These are phyloP conservation scores for Virgularia gustaviana DNA, from an alignment of 92 coral and sea anemone species.

Conservation along the genomic window DNA sequence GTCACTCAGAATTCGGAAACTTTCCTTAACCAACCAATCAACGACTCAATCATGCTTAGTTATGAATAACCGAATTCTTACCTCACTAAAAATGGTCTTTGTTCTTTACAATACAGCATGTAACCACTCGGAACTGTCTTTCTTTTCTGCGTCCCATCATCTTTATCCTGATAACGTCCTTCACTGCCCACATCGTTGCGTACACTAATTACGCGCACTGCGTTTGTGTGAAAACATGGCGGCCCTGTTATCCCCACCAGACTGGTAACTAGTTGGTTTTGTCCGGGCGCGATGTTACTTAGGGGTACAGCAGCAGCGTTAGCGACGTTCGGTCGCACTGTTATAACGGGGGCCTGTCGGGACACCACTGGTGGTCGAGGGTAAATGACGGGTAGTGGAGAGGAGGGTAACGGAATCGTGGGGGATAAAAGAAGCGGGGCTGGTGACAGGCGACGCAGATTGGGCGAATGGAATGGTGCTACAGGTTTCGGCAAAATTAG, in stretches of 20 bases:
- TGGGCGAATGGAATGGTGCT: too few relatives aligned
- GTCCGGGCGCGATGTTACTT: too few relatives aligned
- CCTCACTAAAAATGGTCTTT: not conserved
- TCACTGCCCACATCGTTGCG: not conserved
- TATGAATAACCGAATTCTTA: not conserved
- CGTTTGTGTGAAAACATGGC: not conserved
- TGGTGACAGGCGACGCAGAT: not conserved
- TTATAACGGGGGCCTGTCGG: not conserved
- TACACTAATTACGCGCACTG: not conserved
- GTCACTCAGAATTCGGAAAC: not conserved
- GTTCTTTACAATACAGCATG: constrained; percentile 17
- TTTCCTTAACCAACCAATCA: not conserved
- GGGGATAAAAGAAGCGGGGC: not conserved
- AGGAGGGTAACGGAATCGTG: not conserved
- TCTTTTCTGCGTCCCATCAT: not conserved
- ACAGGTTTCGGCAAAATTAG: constrained; percentile 24
- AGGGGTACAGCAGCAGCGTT: not conserved
- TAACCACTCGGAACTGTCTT: constrained; percentile 13
- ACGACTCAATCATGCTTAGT: not conserved
- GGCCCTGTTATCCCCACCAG: not conserved
- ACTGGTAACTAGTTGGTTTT: not conserved
- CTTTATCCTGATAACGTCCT: not conserved
- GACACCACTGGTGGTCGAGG: not conserved
- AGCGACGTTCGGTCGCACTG: not conserved
- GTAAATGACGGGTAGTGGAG: not conserved